Evolutionary conservation across 1,140 invertebrate genomes (phyloP), one percentile per base, ranked within the genome.

Genomic region (Leguminivora glycinivorella): DNA sequence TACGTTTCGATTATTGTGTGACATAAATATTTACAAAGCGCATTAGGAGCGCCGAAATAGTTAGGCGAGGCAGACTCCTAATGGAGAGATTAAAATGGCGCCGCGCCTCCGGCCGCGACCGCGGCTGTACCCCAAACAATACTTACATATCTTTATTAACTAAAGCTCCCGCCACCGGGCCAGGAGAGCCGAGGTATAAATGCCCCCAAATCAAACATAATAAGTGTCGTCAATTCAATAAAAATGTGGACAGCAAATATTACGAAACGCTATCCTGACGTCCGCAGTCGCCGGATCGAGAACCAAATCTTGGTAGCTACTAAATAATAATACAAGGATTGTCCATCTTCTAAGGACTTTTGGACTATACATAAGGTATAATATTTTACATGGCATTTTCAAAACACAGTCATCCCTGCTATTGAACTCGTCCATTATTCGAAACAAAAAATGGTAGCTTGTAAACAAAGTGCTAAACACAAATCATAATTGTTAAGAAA

Each of bases 11-110:
- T 89, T 91, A 91, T 90, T 90, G 88, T 90, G 88, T 88, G 88
- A 91, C 88, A 88, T 88, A 88, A 90, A 89, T 91, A 91, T 91
- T 91, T 91, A 91, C 89, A 91, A 89, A 87, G 84, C 87, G 87
- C 85, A 77, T 75, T 71, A 77, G 85, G 80, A 85, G 85, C 80
- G 87, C 85, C 80, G 70, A 75, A 77, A 73, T 74, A 81, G 77
- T 86, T 83, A 84, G 86, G 85, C 83, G 82, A 87, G 81, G 79
- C 84, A 78, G 80, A 76, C 80, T 81, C 82, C 77, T 75, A 72
- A 74, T 73, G 73, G 77, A 78, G 70, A 80, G 74, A 77, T 70
- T 73, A 74, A 66, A 71, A 72, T 56, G 69, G 75, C 75, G 76
- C 72, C 70, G 68, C 68, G 70, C 70, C 71, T 77, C 38, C 31